Percentiles rank a stretch among this genome's conserved stretches.
Conservation (phyloP, 2,888 invertebrate species). For the Hypomecis punctinalis region DNA sequence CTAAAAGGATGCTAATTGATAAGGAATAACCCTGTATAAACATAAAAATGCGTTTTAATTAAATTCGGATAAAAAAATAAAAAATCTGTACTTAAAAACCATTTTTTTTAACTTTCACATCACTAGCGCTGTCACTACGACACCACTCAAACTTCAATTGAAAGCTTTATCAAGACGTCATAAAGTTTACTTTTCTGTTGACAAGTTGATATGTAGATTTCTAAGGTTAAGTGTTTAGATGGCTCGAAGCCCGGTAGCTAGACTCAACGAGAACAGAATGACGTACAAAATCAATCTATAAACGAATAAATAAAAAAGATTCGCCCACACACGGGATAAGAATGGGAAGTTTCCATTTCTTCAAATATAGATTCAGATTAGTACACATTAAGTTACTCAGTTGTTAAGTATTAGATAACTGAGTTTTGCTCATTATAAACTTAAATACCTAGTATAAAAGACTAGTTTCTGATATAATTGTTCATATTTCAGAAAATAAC, state of each 20-base stretch:
- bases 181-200: constrained; percentile 8
- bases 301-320: constrained; percentile 61
- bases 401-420: too few species aligned
- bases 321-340: constrained; percentile 66
- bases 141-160: constrained; percentile 6
- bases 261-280: constrained; percentile 69
- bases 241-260: constrained; percentile 75
- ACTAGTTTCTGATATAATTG: too few species aligned
- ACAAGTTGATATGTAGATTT: constrained; percentile 27
- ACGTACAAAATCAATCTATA: constrained; percentile 70
- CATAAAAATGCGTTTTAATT: too few species aligned
- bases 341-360: constrained; percentile 23
- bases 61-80: background rate
- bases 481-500: too few species aligned
- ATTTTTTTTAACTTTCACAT: constrained; percentile 14
- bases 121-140: constrained; percentile 15
- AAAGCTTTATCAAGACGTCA: constrained; percentile 20
- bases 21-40: too few species aligned
- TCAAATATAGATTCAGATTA: background rate
- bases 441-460: too few species aligned
- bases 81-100: background rate
- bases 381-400: too few species aligned
- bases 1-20: too few species aligned
- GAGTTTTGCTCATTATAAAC: too few species aligned
- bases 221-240: constrained; percentile 42